phyloP scores from a whole-genome alignment of 1,140 invertebrate genomes.

The Eriocheir sinensis region DNA sequence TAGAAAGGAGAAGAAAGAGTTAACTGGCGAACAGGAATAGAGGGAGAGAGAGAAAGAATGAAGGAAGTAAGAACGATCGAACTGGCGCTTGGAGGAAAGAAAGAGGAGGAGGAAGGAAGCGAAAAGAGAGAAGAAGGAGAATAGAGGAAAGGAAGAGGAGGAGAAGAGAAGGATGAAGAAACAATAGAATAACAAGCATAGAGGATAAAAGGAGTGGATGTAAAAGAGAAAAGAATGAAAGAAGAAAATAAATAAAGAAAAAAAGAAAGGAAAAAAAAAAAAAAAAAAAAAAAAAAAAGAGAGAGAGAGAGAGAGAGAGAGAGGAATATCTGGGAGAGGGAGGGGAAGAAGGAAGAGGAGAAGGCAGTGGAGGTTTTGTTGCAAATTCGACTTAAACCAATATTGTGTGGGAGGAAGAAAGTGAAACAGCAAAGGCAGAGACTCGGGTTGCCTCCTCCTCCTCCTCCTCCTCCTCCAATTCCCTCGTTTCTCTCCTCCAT shows the following conservation, averaged over 20 bases:
- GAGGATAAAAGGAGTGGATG: not conserved
- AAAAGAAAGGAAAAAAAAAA: constrained; percentile 27
- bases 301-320: constrained; percentile 4
- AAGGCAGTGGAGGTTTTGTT: not conserved
- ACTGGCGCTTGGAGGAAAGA: too few species aligned
- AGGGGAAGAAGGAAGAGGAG: not conserved
- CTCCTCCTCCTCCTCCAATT: not conserved
- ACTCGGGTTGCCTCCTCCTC: not conserved
- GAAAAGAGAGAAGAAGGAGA: constrained; percentile 92
- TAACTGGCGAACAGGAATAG: too few species aligned
- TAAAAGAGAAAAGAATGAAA: not conserved
- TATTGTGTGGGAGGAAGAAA: not conserved
- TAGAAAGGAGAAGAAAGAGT: too few species aligned
- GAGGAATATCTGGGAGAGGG: not conserved
- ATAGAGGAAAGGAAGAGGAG: constrained; percentile 82
- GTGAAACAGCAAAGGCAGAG: not conserved
- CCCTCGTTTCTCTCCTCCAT: not conserved
- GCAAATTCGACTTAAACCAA: not conserved
- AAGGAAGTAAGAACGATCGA: too few species aligned
- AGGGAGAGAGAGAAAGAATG: too few species aligned
- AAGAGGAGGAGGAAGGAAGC: constrained; percentile 91
- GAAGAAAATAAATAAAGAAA: constrained; percentile 11
- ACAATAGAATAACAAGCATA: not conserved
- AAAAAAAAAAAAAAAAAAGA: not conserved
- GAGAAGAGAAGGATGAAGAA: not conserved